These are phyloP conservation scores for Pituophis catenifer DNA, from an alignment of 2,113 vertebrate genomes.

Conservation along the genomic window DNA sequence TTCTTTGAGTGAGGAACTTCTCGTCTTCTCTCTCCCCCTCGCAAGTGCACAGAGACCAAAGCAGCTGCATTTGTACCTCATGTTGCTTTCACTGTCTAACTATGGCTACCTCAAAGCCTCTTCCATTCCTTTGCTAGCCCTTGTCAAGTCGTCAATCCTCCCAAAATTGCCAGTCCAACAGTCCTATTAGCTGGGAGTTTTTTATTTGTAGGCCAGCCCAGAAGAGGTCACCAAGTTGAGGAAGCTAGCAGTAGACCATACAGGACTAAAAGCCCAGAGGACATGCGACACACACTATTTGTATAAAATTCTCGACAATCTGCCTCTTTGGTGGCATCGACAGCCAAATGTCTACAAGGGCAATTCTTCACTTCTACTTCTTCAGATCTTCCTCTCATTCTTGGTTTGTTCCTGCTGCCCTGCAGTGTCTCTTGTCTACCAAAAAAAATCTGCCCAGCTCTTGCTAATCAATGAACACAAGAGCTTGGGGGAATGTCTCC, in stretches of 20 bases:
- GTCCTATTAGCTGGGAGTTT: background rate
- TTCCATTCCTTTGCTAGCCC: background rate
- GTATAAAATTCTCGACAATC: background rate
- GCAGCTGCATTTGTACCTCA: background rate
- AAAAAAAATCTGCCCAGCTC: too few species aligned
- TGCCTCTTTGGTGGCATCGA: background rate
- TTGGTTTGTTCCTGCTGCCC: background rate
- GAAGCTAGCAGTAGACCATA: background rate
- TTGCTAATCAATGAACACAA: background rate
- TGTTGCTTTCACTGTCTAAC: conserved; percentile 20
- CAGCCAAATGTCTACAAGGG: background rate
- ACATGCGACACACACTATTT: background rate
- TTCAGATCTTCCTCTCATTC: background rate
- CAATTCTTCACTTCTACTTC: background rate
- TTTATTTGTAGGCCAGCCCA: background rate
- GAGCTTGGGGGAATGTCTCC: background rate
- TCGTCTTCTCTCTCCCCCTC: background rate
- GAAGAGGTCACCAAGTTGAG: background rate
- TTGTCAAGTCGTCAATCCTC: background rate
- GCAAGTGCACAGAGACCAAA: background rate
- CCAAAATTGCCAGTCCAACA: background rate
- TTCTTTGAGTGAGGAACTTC: background rate
- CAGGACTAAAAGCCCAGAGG: background rate
- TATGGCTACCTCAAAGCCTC: conserved; percentile 40
- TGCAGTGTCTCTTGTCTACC: background rate